phyloP scores from a whole-genome alignment of 2,113 vertebrate genomes.

The Thunnus thynnus region DNA sequence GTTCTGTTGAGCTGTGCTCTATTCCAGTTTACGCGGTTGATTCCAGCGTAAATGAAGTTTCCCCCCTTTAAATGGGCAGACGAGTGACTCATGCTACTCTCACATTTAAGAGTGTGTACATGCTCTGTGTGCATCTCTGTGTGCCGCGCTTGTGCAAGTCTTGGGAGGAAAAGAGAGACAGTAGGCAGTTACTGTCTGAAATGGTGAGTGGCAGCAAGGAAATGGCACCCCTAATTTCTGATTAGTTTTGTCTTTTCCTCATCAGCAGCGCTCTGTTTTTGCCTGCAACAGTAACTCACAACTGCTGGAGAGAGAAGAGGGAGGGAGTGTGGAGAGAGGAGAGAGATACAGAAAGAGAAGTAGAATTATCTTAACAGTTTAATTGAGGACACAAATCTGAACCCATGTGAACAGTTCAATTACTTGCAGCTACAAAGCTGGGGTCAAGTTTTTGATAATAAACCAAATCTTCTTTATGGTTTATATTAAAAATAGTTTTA shows the following conservation, averaged over 20 bases:
- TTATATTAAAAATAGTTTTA: conserved; percentile 19
- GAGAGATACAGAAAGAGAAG: background rate
- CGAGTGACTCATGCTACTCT: conserved; percentile 43
- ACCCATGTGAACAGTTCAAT: conserved; percentile 49
- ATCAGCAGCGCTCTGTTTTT: conserved; percentile 47
- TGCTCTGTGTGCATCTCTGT: background rate
- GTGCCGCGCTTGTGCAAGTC: background rate
- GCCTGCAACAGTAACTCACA: conserved; percentile 26
- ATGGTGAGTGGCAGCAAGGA: conserved; percentile 68
- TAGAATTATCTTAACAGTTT: conserved; percentile 37
- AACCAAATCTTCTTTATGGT: conserved; percentile 39
- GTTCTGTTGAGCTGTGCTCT: background rate
- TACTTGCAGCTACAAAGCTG: conserved; percentile 37
- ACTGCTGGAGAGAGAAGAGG: conserved; percentile 8
- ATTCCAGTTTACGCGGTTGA: conserved; percentile 22
- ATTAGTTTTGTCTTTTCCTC: conserved; percentile 75
- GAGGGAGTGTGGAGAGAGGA: background rate
- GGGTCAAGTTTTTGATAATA: conserved; percentile 41
- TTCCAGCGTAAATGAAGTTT: conserved; percentile 33
- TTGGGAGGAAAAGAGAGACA: conserved; percentile 21
- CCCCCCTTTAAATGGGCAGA: background rate
- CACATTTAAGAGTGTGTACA: conserved; percentile 37
- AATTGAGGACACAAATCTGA: conserved; percentile 57
- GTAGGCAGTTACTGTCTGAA: conserved; percentile 45
- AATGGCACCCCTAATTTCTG: conserved; percentile 68